A percentile compares a stretch with the other conserved stretches of the same genome.
Conservation (phyloP, 2,113 vertebrate genomes). For the Zosterops pallidus region DNA sequence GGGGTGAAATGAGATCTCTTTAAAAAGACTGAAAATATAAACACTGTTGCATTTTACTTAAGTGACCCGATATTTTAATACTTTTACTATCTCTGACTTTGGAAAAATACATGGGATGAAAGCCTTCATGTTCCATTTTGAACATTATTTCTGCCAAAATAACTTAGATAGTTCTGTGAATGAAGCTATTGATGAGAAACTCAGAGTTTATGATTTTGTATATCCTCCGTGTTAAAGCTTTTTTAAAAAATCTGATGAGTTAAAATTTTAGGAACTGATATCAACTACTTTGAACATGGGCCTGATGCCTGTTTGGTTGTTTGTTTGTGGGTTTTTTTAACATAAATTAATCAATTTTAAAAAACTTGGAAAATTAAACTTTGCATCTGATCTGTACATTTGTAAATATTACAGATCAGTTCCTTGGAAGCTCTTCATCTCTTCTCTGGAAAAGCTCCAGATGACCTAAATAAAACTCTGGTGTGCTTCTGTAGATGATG, state of each 20-base stretch:
- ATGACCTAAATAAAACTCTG: neutral
- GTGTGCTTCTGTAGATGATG: neutral
- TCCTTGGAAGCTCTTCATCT: neutral
- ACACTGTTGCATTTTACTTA: neutral
- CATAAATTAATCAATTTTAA: neutral
- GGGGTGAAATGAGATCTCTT: neutral
- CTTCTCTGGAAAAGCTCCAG: neutral
- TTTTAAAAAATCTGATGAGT: neutral
- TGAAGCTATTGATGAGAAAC: neutral
- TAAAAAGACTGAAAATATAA: neutral
- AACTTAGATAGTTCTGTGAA: neutral
- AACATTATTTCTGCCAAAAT: conserved; percentile 4
- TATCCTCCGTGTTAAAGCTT: neutral
- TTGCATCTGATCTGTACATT: neutral
- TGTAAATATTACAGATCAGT: neutral
- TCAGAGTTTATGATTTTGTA: neutral
- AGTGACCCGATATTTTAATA: neutral
- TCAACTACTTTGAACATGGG: neutral
- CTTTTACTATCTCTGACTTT: neutral
- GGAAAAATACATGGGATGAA: neutral
- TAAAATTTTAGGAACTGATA: neutral
- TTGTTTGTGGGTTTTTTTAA: neutral
- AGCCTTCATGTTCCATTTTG: neutral
- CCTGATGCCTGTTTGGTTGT: neutral
- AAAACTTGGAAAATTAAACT: neutral